Evolutionary conservation across 1,140 invertebrate genomes (phyloP), one percentile per base, ranked within the genome.

Genomic region (Papilio xuthus): DNA sequence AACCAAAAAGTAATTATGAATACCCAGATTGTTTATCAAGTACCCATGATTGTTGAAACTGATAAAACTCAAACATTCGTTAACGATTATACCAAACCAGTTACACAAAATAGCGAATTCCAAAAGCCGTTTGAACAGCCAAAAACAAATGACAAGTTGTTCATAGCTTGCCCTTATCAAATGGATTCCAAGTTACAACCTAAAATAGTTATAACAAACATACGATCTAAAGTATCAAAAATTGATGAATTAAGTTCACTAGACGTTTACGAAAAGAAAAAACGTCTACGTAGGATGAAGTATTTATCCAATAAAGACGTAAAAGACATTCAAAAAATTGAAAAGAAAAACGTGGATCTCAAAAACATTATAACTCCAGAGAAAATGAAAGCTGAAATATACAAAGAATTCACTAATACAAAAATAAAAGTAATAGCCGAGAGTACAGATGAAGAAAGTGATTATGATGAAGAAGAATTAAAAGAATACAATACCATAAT

Each of bases 201-300:
- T 50, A 92, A 92, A 82, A 90, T 92, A 69, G 86, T 92, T 13
- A 88, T 91, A 67, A 88, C 90, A 32, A 92, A 92, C 53, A 83
- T 92, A 47, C 81, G 86, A 70, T 83, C 88, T n/a, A 90, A 88
- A 80, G 60, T 85, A 67, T 41, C 81, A 9, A 87, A 85, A 83
- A 37, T 81, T 50, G 93, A 94, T 41, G 92, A 92, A 83, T 72
- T 93, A 7, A 94, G 93, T 82, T 85, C 91, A 9, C 80, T 94
- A 81, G 93, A 94, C 73, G 79, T 93, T 60, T 94, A 94, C 53
- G 93, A 94, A 80, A 93, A 91, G 81, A 83, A 88, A 78, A 91
- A 86, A 82, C 85, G 86, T 60, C 56, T 92, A 23, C 84, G 89
- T 56, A 81, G 90, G 53, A 56, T 92, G 23, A 93, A 90, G 78